Conservation (phyloP, 2,797 vertebrate species). For the Danio aesculapii region DNA sequence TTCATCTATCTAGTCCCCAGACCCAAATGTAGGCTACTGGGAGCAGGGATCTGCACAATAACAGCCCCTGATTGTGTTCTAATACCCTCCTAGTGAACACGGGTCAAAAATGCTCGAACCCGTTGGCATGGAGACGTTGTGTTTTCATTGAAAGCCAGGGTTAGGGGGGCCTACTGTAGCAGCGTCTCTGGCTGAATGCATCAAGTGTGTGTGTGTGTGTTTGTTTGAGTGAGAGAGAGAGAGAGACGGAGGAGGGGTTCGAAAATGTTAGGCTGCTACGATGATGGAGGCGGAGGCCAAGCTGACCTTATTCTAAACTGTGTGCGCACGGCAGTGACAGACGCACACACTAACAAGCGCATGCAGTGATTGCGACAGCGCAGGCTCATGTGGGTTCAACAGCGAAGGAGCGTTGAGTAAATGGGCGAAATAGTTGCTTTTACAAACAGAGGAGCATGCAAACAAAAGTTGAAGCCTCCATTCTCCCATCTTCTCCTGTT, state of each 20-base stretch:
- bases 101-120: constrained; percentile 70
- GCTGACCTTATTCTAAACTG: constrained; percentile 57
- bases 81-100: constrained; percentile 61
- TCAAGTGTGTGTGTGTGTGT: constrained; percentile 56
- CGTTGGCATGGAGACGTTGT: constrained; percentile 77
- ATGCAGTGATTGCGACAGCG: neutral
- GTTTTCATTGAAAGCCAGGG: constrained; percentile 71
- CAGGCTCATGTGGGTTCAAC: constrained; percentile 29
- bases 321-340: constrained; percentile 30
- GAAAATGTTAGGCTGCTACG: constrained; percentile 23
- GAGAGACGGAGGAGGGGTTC: constrained; percentile 27
- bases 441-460: neutral
- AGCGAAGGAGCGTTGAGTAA: constrained; percentile 1
- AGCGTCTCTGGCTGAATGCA: constrained; percentile 79
- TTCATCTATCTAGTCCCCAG: constrained; percentile 10
- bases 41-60: constrained; percentile 19
- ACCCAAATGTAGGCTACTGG: neutral
- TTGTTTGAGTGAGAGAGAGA: constrained; percentile 31
- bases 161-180: constrained; percentile 56
- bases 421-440: neutral
- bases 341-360: constrained; percentile 30
- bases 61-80: constrained; percentile 43
- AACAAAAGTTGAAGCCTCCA: constrained; percentile 29
- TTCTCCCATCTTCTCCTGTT: constrained; percentile 19
- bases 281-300: constrained; percentile 41